Conservation (phyloP, 2,888 invertebrate species). For the Leptinotarsa juncta region DNA sequence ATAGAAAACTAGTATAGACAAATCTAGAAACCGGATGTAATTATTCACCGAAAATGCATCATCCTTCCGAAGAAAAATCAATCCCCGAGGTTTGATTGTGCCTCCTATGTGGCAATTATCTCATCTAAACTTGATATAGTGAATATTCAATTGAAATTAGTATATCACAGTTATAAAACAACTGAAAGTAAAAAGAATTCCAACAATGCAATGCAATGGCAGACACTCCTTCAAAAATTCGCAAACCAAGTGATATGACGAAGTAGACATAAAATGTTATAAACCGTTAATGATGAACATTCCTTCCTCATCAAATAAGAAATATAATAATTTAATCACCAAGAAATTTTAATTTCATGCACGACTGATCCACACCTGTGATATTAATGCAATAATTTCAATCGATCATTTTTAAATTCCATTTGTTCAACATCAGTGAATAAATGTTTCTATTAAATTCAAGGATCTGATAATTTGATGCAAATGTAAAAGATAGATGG, state of each 20-base stretch:
- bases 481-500: neutral
- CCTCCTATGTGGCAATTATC: too few relatives aligned
- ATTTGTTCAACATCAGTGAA: neutral
- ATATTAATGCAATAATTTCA: slow-evolving; percentile 3
- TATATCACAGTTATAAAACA: neutral
- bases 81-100: too few relatives aligned
- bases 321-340: neutral
- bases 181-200: neutral
- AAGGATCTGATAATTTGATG: neutral
- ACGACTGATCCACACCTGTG: slow-evolving; percentile 10
- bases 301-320: neutral
- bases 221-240: neutral
- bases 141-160: too few relatives aligned
- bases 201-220: neutral
- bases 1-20: too few relatives aligned
- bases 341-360: slow-evolving; percentile 13
- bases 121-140: too few relatives aligned
- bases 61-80: too few relatives aligned
- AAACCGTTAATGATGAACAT: neutral
- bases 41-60: too few relatives aligned
- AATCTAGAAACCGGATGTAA: too few relatives aligned
- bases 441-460: slow-evolving; percentile 9
- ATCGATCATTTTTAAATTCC: slow-evolving; percentile 9
- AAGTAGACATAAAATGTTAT: neutral
- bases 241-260: neutral